Percentiles rank a stretch among this genome's conserved stretches.
phyloP scores from a whole-genome alignment of 2,888 invertebrate species.

The Macrosoma leucophasiata region DNA sequence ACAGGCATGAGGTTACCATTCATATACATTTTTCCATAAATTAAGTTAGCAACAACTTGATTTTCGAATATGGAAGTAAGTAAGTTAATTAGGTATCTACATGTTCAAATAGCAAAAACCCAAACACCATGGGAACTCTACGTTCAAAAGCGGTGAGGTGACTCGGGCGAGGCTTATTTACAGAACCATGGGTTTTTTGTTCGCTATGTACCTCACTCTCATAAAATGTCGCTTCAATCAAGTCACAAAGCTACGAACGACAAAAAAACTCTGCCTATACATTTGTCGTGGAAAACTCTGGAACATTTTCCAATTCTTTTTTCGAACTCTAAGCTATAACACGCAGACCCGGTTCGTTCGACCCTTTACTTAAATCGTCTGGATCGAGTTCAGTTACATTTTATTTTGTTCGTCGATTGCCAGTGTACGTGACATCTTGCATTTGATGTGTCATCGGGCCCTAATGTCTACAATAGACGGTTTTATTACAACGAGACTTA shows the following conservation, averaged over 20 bases:
- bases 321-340: constrained; percentile 34
- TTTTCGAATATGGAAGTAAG: too few species aligned
- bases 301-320: constrained; percentile 17
- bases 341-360: constrained; percentile 33
- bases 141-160: too few species aligned
- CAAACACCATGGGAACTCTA: too few species aligned
- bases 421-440: constrained; percentile 39
- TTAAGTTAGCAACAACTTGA: too few species aligned
- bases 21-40: too few species aligned
- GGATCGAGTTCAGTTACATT: constrained; percentile 38
- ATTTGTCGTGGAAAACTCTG: constrained; percentile 28
- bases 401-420: constrained; percentile 38
- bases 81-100: too few species aligned
- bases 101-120: too few species aligned
- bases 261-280: too few species aligned
- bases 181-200: too few species aligned
- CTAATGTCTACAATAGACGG: constrained; percentile 24
- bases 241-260: constrained; percentile 25
- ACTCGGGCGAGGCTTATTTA: too few species aligned
- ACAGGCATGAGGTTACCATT: too few species aligned
- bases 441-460: constrained; percentile 33
- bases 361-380: constrained; percentile 43
- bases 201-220: too few species aligned
- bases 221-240: constrained; percentile 13
- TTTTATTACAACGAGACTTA: constrained; percentile 20